Evolutionary conservation across 2,113 vertebrate genomes (phyloP).

Genomic region (Pundamilia nyererei): DNA sequence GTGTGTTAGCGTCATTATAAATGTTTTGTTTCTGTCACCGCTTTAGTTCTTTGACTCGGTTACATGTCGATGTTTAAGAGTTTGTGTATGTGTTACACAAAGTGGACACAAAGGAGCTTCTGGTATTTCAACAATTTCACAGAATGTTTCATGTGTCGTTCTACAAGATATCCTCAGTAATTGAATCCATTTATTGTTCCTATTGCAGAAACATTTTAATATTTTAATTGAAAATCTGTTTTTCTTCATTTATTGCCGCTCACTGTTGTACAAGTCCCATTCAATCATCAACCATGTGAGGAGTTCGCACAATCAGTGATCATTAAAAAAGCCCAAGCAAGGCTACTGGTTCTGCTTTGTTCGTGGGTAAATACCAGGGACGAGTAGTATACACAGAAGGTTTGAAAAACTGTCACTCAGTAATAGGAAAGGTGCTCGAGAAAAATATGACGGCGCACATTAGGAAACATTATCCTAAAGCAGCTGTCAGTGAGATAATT

Average conservation of each 20-base stretch:
- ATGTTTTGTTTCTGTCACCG: not conserved
- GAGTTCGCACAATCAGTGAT: not conserved
- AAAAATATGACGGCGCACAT: not conserved
- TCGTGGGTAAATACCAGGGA: fast-evolving
- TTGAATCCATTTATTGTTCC: not conserved
- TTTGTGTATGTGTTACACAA: not conserved
- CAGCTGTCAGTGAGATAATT: not conserved
- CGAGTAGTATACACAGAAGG: not conserved
- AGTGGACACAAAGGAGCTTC: not conserved
- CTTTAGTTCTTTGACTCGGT: not conserved
- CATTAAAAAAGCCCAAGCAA: not conserved
- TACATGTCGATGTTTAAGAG: not conserved
- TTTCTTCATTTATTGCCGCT: not conserved
- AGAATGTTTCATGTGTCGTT: not conserved
- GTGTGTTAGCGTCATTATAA: not conserved
- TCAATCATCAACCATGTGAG: not conserved
- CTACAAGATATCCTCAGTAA: not conserved
- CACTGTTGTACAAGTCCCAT: not conserved
- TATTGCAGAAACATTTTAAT: not conserved
- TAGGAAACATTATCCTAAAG: not conserved
- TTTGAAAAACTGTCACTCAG: not conserved
- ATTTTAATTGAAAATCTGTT: not conserved
- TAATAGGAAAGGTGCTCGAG: not conserved
- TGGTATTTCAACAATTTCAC: not conserved
- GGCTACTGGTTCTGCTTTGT: not conserved